A percentile compares a stretch with the other conserved stretches of the same genome.
These are phyloP conservation scores for Siderastrea radians DNA, from an alignment of 92 coral and sea anemone genomes.

Conservation along the genomic window DNA sequence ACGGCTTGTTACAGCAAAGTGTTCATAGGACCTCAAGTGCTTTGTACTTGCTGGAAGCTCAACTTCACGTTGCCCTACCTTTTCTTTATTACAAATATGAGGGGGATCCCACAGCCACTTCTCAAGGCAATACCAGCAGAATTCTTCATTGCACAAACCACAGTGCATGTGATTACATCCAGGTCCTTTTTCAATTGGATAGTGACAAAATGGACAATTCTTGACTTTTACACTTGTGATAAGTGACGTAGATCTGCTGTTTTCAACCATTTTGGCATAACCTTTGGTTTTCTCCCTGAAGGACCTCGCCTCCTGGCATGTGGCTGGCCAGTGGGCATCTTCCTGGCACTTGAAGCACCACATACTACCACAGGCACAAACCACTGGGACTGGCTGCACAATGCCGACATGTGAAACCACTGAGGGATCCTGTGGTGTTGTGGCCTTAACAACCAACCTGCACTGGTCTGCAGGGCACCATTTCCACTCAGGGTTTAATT, in stretches of 20 bases:
- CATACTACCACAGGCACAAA: conserved; percentile 71
- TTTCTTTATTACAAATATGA: conserved; percentile 2
- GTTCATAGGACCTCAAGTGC: conserved; percentile 21
- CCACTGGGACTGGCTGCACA: conserved; percentile 66
- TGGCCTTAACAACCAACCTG: conserved; percentile 50
- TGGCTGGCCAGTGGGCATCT: conserved; percentile 90
- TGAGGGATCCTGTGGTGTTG: background rate
- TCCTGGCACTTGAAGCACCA: conserved; percentile 85
- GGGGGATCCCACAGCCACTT: background rate
- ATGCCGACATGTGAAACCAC: background rate
- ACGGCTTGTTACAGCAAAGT: conserved; percentile 66
- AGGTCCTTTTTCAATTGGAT: conserved; percentile 87
- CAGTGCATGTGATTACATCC: conserved; percentile 94
- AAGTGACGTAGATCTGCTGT: conserved; percentile 12
- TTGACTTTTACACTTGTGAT: conserved; percentile 83
- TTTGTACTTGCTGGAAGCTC: conserved; percentile 37
- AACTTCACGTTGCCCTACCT: conserved; percentile 52
- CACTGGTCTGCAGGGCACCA: conserved; percentile 78
- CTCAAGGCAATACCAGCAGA: conserved; percentile 90
- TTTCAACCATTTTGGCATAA: conserved; percentile 48
- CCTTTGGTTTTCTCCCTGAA: conserved; percentile 62
- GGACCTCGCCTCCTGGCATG: conserved; percentile 72
- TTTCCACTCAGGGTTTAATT: conserved; percentile 60
- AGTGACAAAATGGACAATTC: conserved; percentile 88
- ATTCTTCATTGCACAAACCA: conserved; percentile 72